A percentile compares a stretch with the other conserved stretches of the same genome.
These are phyloP conservation scores for Miltochrista miniata DNA, from an alignment of 2,888 invertebrate species.

Conservation along the genomic window DNA sequence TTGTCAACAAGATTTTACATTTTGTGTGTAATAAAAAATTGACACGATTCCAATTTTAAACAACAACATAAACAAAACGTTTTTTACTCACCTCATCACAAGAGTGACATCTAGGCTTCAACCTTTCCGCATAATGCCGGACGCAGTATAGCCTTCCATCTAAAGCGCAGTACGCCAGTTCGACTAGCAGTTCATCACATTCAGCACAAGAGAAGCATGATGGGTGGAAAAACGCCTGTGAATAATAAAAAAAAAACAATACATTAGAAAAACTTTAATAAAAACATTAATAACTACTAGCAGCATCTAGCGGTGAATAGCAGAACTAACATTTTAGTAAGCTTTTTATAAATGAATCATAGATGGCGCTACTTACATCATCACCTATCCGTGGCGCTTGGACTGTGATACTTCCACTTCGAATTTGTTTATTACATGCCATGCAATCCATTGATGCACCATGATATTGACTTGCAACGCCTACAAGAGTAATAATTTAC, in stretches of 20 bases:
- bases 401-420: slow-evolving; percentile 92
- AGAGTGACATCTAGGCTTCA: slow-evolving; percentile 97
- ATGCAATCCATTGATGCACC: slow-evolving; percentile 87
- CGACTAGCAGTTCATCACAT: slow-evolving; percentile 96
- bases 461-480: slow-evolving; percentile 85
- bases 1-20: no score
- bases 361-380: slow-evolving; percentile 68
- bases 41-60: no score
- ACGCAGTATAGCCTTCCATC: slow-evolving; percentile 95
- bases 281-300: neutral
- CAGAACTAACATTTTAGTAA: neutral
- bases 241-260: slow-evolving; percentile 1
- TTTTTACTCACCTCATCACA: slow-evolving; percentile 96
- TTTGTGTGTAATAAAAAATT: no score
- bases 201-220: slow-evolving; percentile 95
- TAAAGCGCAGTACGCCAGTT: slow-evolving; percentile 97
- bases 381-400: slow-evolving; percentile 92
- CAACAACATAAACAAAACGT: no score
- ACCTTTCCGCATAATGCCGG: slow-evolving; percentile 97
- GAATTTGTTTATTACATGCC: slow-evolving; percentile 91
- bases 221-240: slow-evolving; percentile 92
- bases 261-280: no score
- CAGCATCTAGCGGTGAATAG: slow-evolving; percentile 37
- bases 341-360: neutral
- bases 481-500: slow-evolving; percentile 56